These are phyloP conservation scores for Xylocopa sonorina DNA, from an alignment of 1,140 invertebrate genomes.

Conservation along the genomic window DNA sequence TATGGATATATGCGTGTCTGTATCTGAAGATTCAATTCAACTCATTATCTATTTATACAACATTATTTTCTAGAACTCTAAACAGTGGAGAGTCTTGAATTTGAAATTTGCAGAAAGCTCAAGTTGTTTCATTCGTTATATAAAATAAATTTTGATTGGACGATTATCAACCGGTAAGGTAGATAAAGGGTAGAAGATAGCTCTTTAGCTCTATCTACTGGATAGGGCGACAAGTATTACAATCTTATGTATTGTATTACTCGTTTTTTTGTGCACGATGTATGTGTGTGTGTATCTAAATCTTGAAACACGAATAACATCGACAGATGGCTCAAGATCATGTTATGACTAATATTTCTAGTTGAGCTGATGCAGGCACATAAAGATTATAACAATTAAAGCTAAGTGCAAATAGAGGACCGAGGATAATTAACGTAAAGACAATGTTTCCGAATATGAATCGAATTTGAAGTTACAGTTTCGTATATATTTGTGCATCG, in stretches of 20 bases:
- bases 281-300: conserved; percentile 66
- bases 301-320: conserved; percentile 73
- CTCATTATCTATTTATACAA: too few species aligned
- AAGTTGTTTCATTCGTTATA: conserved; percentile 5
- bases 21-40: too few species aligned
- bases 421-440: conserved; percentile 9
- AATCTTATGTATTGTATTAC: conserved; percentile 53
- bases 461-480: conserved; percentile 54
- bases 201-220: conserved; percentile 53
- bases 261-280: conserved; percentile 50
- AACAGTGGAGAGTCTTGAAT: not conserved
- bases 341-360: conserved; percentile 75
- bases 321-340: conserved; percentile 77
- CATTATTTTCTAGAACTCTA: too few species aligned
- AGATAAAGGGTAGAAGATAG: conserved; percentile 12
- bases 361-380: conserved; percentile 61
- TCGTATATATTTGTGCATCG: conserved; percentile 66
- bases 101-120: not conserved
- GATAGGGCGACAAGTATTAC: conserved; percentile 46
- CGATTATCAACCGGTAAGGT: conserved; percentile 33
- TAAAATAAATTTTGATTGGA: conserved; percentile 41
- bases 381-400: conserved; percentile 47
- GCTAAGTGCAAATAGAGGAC: conserved; percentile 41
- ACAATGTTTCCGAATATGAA: conserved; percentile 44
- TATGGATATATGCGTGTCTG: too few species aligned